Percentiles rank a stretch among this genome's conserved stretches.
phyloP scores from a whole-genome alignment of 2,113 vertebrate genomes.

The Mormyrus lacerda region DNA sequence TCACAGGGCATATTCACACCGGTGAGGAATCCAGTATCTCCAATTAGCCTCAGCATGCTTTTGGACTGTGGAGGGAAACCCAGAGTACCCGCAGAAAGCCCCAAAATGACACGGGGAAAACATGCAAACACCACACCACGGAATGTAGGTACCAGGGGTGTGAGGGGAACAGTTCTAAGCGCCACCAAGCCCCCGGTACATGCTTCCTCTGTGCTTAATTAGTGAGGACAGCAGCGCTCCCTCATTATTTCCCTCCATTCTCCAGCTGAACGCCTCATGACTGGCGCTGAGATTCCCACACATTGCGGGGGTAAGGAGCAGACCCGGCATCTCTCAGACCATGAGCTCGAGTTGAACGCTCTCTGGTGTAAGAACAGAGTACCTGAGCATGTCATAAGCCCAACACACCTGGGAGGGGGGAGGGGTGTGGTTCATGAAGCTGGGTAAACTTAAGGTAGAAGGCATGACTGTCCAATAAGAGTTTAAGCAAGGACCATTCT shows the following conservation, averaged over 20 bases:
- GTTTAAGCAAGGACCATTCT: neutral
- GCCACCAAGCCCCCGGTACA: too few species aligned
- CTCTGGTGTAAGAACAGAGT: neutral
- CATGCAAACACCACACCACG: too few species aligned
- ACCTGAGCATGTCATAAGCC: neutral
- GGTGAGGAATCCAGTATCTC: too few species aligned
- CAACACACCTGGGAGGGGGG: neutral
- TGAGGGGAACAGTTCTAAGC: too few species aligned
- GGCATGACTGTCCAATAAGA: neutral
- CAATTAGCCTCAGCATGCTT: too few species aligned
- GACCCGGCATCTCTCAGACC: neutral
- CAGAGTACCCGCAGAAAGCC: too few species aligned
- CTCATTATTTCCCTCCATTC: neutral
- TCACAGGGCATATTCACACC: too few species aligned
- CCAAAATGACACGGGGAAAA: too few species aligned
- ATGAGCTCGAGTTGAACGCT: neutral
- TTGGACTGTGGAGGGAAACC: too few species aligned
- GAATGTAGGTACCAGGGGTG: too few species aligned
- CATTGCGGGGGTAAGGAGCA: neutral
- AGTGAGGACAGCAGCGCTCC: neutral
- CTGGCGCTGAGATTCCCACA: neutral
- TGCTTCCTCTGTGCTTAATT: neutral
- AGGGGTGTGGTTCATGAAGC: neutral
- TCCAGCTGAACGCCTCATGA: neutral
- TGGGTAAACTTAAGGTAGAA: neutral